Evolutionary conservation across 2,888 invertebrate genomes (phyloP).

Genomic region (Spodoptera picta): DNA sequence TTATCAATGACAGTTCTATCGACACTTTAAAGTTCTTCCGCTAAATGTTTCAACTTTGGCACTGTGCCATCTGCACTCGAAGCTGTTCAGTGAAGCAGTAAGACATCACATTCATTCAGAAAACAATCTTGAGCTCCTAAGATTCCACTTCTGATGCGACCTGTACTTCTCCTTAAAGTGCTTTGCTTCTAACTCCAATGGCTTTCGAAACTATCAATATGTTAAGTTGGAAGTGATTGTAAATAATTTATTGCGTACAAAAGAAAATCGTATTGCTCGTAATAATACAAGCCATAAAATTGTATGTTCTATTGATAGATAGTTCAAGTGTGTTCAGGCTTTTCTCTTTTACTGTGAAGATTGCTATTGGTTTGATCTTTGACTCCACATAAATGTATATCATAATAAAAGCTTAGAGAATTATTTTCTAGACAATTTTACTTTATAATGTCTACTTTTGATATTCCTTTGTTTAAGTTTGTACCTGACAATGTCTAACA

Average conservation of each 20-base stretch:
- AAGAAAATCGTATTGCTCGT: constrained; percentile 47
- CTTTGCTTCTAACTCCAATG: constrained; percentile 43
- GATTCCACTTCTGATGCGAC: constrained; percentile 31
- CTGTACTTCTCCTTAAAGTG: constrained; percentile 45
- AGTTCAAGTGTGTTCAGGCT: constrained; percentile 21
- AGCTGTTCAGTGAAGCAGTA: constrained; percentile 19
- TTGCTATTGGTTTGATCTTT: constrained; percentile 40
- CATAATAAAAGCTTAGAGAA: constrained; percentile 14
- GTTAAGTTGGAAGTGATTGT: constrained; percentile 55
- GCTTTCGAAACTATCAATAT: constrained; percentile 56
- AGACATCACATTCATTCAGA: constrained; percentile 23
- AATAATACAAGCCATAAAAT: constrained; percentile 39
- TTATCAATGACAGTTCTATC: constrained; percentile 19
- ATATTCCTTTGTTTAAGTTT: not conserved
- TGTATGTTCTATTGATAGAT: constrained; percentile 30
- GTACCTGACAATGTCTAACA: too few relatives aligned
- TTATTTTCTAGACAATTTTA: constrained; percentile 14
- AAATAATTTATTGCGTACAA: constrained; percentile 56
- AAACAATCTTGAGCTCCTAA: constrained; percentile 25
- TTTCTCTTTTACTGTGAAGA: constrained; percentile 25
- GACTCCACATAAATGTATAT: constrained; percentile 16
- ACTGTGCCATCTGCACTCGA: constrained; percentile 24
- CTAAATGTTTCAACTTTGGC: constrained; percentile 38
- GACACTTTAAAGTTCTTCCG: constrained; percentile 22
- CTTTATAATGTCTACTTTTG: constrained; percentile 9